These are phyloP conservation scores for Nothocercus julius DNA, from an alignment of 2,113 vertebrate species.

Conservation along the genomic window DNA sequence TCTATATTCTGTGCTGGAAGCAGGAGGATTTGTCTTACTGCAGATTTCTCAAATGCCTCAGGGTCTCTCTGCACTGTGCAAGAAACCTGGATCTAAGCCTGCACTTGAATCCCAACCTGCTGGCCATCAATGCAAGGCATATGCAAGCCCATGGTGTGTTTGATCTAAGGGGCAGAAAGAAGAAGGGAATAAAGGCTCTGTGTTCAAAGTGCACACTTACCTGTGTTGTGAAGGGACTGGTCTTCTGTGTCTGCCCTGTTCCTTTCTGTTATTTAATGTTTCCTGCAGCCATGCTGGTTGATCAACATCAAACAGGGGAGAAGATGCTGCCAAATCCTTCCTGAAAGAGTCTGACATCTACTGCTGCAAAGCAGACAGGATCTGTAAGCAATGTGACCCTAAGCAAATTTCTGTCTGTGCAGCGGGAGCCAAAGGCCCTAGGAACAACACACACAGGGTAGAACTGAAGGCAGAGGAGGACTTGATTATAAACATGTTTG, in stretches of 20 bases:
- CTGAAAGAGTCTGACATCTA: slow-evolving; percentile 17
- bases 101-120: background rate
- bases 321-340: slow-evolving; percentile 5
- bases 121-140: background rate
- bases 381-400: slow-evolving; percentile 8
- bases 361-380: slow-evolving; percentile 10
- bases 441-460: background rate
- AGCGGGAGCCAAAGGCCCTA: background rate
- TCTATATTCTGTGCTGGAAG: background rate
- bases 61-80: background rate
- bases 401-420: background rate
- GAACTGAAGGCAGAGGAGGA: background rate
- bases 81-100: slow-evolving; percentile 4
- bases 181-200: background rate
- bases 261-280: slow-evolving; percentile 35
- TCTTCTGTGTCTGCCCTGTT: background rate
- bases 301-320: slow-evolving; percentile 19
- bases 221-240: background rate
- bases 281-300: background rate
- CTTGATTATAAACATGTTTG: background rate
- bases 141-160: background rate
- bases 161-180: background rate
- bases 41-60: background rate
- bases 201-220: background rate
- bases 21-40: background rate